phyloP scores from a whole-genome alignment of 1,140 invertebrate species.

The Reticulitermes speratus region DNA sequence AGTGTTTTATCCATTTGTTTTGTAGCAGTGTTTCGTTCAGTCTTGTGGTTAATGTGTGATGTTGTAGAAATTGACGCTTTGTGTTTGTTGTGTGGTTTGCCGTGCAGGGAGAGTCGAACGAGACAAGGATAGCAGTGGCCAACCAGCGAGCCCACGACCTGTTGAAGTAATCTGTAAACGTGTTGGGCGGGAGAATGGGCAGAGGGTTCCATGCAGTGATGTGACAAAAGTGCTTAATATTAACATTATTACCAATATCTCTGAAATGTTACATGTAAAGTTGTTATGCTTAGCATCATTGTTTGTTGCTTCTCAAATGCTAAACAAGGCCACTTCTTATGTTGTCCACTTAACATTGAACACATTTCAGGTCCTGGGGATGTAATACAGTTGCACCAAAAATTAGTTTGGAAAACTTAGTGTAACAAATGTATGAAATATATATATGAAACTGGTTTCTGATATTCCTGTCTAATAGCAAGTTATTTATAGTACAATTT shows the following conservation, averaged over 20 bases:
- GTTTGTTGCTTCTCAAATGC: not conserved
- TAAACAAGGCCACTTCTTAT: not conserved
- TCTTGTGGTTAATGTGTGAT: not conserved
- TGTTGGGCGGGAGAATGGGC: not conserved
- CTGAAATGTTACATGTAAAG: conserved; percentile 25
- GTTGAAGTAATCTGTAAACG: conserved; percentile 64
- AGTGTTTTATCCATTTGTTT: not conserved
- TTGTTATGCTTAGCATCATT: conserved; percentile 18
- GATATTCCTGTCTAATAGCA: not conserved
- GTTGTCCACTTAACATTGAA: not conserved
- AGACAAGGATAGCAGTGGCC: conserved; percentile 80
- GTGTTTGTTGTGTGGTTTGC: conserved; percentile 18
- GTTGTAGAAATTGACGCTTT: conserved; percentile 15
- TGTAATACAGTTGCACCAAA: not conserved
- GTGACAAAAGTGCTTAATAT: conserved; percentile 28
- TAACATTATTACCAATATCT: conserved; percentile 26
- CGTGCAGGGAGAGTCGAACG: conserved; percentile 72
- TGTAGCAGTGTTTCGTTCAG: not conserved
- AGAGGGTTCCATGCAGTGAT: conserved; percentile 22
- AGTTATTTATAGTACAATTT: not conserved
- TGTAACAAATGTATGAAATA: not conserved
- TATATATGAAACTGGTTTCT: not conserved
- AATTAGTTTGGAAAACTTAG: not conserved
- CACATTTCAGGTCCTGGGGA: not conserved
- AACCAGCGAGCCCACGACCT: conserved; percentile 82